Percentiles rank a stretch among this genome's conserved stretches.
Evolutionary conservation across 1,140 invertebrate species (phyloP).

Genomic region (Sesamia nonagrioides): DNA sequence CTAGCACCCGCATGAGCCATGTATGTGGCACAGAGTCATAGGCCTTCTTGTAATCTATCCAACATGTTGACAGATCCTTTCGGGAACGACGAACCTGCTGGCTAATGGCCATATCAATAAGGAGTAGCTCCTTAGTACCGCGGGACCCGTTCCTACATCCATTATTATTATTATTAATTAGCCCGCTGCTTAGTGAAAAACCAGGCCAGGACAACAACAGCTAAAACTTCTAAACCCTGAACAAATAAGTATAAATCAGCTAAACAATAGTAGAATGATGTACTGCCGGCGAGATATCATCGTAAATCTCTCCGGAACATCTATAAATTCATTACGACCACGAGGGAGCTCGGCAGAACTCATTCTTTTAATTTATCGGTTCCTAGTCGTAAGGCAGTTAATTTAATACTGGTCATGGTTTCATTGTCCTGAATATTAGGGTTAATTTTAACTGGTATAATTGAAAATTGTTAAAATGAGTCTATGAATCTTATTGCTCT

Average conservation of each 20-base stretch:
- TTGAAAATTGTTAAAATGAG: not conserved
- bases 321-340: constrained; percentile 45
- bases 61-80: no score
- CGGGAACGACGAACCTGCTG: no score
- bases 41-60: no score
- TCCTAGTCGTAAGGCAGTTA: not conserved
- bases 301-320: constrained; percentile 20
- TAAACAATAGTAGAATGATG: not conserved
- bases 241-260: constrained; percentile 23
- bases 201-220: not conserved
- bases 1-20: no score
- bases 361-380: constrained; percentile 46
- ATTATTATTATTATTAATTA: no score
- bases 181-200: not conserved
- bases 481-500: no score
- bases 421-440: constrained; percentile 4
- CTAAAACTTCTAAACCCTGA: not conserved
- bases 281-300: not conserved
- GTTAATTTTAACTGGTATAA: not conserved
- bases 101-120: no score
- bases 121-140: no score
- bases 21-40: no score
- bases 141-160: no score
- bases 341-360: constrained; percentile 22
- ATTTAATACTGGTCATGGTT: constrained; percentile 14